Evolutionary conservation across 1,140 invertebrate species (phyloP).

Genomic region (Drosophila tani): DNA sequence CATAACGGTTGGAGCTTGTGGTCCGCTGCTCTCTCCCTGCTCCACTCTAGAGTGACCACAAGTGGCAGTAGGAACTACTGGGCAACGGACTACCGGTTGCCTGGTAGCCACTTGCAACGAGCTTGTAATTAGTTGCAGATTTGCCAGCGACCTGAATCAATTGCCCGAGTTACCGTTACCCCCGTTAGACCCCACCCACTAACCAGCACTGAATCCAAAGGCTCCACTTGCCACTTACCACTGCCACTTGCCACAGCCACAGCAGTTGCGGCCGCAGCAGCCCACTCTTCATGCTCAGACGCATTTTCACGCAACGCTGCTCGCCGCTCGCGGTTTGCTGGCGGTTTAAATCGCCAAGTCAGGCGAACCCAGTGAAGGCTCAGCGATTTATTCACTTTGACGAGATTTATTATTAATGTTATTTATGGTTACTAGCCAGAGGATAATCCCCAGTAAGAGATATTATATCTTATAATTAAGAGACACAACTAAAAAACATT

Average conservation of each 20-base stretch:
- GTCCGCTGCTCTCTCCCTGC: neutral
- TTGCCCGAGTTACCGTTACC: constrained; percentile 62
- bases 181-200: constrained; percentile 31
- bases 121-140: constrained; percentile 64
- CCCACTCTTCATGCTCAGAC: constrained; percentile 46
- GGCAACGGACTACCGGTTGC: constrained; percentile 31
- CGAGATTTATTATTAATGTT: neutral
- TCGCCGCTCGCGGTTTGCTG: constrained; percentile 25
- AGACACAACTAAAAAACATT: too few species aligned
- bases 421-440: neutral
- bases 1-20: constrained; percentile 14
- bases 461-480: neutral
- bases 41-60: constrained; percentile 33
- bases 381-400: constrained; percentile 2
- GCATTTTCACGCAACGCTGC: constrained; percentile 54
- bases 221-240: constrained; percentile 4
- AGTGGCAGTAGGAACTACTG: constrained; percentile 19
- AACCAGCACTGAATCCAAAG: neutral
- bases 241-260: constrained; percentile 19
- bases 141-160: constrained; percentile 71
- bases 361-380: neutral
- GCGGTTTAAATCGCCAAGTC: constrained; percentile 44
- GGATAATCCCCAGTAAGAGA: neutral
- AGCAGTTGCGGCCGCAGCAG: neutral
- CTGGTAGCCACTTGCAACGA: constrained; percentile 39